Evolutionary conservation across 2,888 invertebrate species (phyloP).

Genomic region (Tachina grossa): DNA sequence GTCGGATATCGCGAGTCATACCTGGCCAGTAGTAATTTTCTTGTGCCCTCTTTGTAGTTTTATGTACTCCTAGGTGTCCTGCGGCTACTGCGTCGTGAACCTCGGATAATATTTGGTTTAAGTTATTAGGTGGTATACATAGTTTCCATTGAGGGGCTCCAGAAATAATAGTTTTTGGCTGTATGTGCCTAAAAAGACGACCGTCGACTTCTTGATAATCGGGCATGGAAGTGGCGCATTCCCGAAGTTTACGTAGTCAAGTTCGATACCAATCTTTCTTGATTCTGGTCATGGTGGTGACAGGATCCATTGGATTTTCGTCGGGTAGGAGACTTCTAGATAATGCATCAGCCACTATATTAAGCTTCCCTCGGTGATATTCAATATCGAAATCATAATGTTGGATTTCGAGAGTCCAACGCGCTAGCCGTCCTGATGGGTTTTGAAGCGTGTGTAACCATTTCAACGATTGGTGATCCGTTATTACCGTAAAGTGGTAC

Average conservation of each 20-base stretch:
- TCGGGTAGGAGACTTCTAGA: conserved; percentile 24
- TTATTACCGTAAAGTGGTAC: conserved; percentile 55
- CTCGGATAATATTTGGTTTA: too few species aligned
- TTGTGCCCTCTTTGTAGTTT: too few species aligned
- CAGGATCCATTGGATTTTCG: background rate
- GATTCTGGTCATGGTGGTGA: background rate
- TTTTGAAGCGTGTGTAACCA: conserved; percentile 63
- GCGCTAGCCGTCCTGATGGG: conserved; percentile 56
- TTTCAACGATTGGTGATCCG: conserved; percentile 65
- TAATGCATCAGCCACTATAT: conserved; percentile 55
- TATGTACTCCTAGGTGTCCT: too few species aligned
- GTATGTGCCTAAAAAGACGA: background rate
- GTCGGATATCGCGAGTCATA: too few species aligned
- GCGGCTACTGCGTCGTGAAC: too few species aligned
- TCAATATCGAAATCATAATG: conserved; percentile 55
- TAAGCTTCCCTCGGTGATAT: conserved; percentile 39
- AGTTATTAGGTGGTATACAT: background rate
- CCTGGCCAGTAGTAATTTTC: too few species aligned
- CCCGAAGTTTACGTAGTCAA: background rate
- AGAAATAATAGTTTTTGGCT: background rate
- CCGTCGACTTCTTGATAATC: background rate
- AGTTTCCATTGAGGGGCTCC: background rate
- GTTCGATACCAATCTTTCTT: conserved; percentile 15
- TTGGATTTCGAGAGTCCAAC: conserved; percentile 62
- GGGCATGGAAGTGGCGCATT: background rate